Conservation (phyloP, 2,113 vertebrate species). For the Prionailurus bengalensis region DNA sequence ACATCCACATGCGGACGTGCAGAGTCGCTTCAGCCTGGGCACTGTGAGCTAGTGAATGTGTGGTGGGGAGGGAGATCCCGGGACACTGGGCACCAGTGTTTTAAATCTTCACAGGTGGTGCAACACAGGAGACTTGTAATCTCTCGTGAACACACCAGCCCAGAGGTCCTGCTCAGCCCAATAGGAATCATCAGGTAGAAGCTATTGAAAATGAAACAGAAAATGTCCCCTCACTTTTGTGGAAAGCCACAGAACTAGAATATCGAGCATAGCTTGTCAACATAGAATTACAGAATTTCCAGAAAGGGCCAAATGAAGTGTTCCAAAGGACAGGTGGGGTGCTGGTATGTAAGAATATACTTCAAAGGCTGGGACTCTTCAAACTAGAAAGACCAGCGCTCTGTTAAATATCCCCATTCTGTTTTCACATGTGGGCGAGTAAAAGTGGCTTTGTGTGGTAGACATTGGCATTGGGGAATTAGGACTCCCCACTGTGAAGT, state of each 20-base stretch:
- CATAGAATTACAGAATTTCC: neutral
- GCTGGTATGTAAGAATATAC: neutral
- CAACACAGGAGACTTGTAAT: neutral
- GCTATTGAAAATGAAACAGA: neutral
- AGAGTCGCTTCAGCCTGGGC: neutral
- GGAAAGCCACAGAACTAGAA: neutral
- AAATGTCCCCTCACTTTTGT: neutral
- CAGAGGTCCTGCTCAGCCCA: neutral
- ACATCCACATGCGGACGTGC: rapidly evolving
- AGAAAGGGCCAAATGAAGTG: neutral
- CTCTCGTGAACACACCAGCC: neutral
- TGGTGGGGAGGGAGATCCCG: neutral
- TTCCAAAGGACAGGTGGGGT: neutral
- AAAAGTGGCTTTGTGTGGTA: neutral
- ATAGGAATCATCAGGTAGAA: neutral
- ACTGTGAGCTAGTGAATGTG: neutral
- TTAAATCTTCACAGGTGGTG: neutral
- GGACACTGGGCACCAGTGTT: neutral
- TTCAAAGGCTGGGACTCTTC: neutral
- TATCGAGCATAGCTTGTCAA: neutral
- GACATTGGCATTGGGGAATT: neutral
- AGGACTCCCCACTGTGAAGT: neutral
- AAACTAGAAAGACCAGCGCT: neutral
- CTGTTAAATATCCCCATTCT: neutral
- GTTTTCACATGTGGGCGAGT: neutral